Base-by-base conservation (phyloP, 2,113 vertebrate species). In the Aramus guarauna region DNA sequence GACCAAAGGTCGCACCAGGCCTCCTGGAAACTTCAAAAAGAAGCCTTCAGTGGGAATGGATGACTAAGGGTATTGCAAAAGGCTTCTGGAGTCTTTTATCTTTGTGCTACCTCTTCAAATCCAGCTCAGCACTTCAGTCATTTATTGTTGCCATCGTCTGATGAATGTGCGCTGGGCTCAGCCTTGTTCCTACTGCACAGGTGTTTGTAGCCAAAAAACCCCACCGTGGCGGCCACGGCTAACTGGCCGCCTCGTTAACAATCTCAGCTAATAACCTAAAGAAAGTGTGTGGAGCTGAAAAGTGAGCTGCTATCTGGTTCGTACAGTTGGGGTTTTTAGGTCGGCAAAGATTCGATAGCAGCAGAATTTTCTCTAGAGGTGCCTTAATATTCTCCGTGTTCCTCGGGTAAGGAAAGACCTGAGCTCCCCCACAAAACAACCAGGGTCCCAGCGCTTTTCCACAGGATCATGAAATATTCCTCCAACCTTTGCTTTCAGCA, bases 31-130 rank as follows among this genome's bases (percentile, higher is more conserved):
- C 58, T 92, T 94, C 91, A 86, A 71, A 96, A 94, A 88, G 80
- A 50, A 96, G 90, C 75, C 74, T 76, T 94, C 3, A 52, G 75
- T 82, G 93, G 82, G 80, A 96, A 94, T 66, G 92, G 85, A 96
- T 96, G 94, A 97, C 94, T 96, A 89, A 97, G 93, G 93, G 87
- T 96, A 95, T 90, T 32, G 86, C 77, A 85, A 55, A 97, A n/a
- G 89, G 74, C 63, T 93, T 92, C 84, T 69, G 73, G 73, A 94
- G 77, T 36, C 86, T 94, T 91, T 96, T 83, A 90, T 94, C 50
- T 85, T 62, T 43, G 63, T 47, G 67, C 43, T 85, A 59, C 89
- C 84, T 95, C 93, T 94, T 93, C 89, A 92, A 93, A 88, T 55
- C 56, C 78, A 83, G 68, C 82, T 88, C 89, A 92, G 79, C 72